A percentile compares a stretch with the other conserved stretches of the same genome.
Conservation (phyloP, 1,140 invertebrate species). For the Micrasema longulum region DNA sequence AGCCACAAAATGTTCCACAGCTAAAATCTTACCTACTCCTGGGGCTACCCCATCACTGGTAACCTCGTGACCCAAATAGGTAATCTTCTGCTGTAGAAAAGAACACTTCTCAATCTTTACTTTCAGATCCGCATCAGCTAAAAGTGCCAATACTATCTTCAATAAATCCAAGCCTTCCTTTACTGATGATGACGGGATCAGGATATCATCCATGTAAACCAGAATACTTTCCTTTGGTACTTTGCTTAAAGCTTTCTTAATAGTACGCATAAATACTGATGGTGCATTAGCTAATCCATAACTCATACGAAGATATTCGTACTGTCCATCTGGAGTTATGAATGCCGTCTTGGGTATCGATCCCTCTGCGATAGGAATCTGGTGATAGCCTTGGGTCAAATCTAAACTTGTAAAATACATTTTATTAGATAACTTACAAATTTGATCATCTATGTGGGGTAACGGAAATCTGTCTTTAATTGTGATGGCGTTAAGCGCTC, state of each 20-base stretch:
- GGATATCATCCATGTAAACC: constrained; percentile 4
- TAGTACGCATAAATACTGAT: constrained; percentile 60
- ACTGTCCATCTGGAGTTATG: constrained; percentile 58
- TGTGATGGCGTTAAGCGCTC: neutral
- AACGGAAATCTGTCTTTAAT: neutral
- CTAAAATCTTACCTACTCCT: neutral
- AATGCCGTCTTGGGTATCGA: constrained; percentile 59
- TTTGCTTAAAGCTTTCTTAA: constrained; percentile 54
- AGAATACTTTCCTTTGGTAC: constrained; percentile 1
- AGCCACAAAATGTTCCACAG: neutral
- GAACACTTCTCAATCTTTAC: neutral
- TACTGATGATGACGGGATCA: neutral
- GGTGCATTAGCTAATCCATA: constrained; percentile 61
- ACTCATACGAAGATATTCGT: constrained; percentile 57
- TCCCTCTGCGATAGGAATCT: constrained; percentile 57
- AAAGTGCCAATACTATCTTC: neutral
- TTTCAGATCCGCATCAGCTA: neutral
- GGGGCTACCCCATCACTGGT: neutral
- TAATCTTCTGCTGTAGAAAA: neutral
- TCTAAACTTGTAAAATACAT: constrained; percentile 42
- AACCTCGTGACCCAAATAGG: neutral
- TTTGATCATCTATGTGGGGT: constrained; percentile 2
- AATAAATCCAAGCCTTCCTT: neutral
- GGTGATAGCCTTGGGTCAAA: constrained; percentile 55
- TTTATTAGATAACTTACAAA: constrained; percentile 6